These are phyloP conservation scores for Cygnus buccinator DNA, from an alignment of 2,113 vertebrate genomes.

Conservation along the genomic window DNA sequence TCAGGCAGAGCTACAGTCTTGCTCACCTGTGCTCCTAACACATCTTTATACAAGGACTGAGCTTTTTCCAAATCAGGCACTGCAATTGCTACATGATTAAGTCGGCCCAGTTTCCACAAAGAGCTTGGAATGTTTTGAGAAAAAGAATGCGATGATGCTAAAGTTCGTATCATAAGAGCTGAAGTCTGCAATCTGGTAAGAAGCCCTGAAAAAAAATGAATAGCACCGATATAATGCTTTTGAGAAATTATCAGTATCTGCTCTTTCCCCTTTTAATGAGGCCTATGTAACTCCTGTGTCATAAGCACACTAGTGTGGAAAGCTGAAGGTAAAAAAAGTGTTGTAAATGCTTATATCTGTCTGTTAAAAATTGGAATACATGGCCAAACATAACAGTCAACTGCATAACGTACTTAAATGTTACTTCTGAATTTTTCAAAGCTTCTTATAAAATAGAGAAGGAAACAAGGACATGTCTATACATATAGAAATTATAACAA, in stretches of 20 bases:
- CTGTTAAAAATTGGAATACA: neutral
- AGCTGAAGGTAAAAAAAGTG: neutral
- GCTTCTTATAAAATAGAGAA: neutral
- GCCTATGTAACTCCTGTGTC: neutral
- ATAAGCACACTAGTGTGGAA: neutral
- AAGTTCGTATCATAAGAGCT: neutral
- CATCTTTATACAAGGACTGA: constrained; percentile 84
- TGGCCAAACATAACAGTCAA: neutral
- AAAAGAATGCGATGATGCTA: constrained; percentile 48
- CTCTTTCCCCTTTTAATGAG: neutral
- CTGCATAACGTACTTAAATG: neutral
- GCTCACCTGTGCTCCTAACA: constrained; percentile 90
- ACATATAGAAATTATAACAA: neutral
- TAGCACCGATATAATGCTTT: neutral
- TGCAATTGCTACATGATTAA: constrained; percentile 94
- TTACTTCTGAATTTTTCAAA: neutral
- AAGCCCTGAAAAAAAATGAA: constrained; percentile 71
- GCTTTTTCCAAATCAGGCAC: constrained; percentile 92
- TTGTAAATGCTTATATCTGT: neutral
- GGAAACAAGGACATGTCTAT: neutral
- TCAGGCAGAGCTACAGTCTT: constrained; percentile 85
- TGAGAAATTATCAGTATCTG: neutral
- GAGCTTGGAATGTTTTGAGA: constrained; percentile 59
- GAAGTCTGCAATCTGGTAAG: constrained; percentile 64
- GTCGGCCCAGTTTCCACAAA: constrained; percentile 89